Evolutionary conservation across 1,140 invertebrate genomes (phyloP), one percentile per base, ranked within the genome.

Genomic region (Drosophila lacteicornis): DNA sequence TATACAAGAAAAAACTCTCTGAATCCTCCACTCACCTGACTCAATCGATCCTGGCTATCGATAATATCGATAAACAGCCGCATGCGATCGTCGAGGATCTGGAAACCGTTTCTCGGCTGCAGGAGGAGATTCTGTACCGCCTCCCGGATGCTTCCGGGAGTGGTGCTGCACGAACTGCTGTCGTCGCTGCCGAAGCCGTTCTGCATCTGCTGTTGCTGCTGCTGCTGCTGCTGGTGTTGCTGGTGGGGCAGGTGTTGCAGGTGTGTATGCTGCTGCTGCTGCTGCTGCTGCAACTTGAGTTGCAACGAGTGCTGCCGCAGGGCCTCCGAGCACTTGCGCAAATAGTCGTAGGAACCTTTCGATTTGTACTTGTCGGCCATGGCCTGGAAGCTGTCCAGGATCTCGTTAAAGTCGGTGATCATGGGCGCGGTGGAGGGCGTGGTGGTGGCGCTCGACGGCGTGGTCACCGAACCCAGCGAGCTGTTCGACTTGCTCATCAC

Each of bases 61-160:
- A 97, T 94, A 70, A 97, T 97, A 70, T 97, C 96, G 80, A 96
- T 95, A 91, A 96, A 96, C 13, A 97, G 94, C 12, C 95, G 94
- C 77, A 97, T 94, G 85, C 96, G 96, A 92, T 97, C 96, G 77
- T 96, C 96, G 92, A 95, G 94, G 76, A 96, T 95, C 71, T 95
- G 95, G 91, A 96, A 96, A 3, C 96, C 96, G 84, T 96, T 96
- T 17, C 95, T 92, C 1, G 95, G 95, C 85, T 95, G 94, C 38
- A 94, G 93, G 25, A 96, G 91, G 45, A 96, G 92, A 79, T 96
- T 95, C 56, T 96, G 94, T 25, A 96, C 95, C 0, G 95, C 95
- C 62, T 96, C 95, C 49, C 91, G 93, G 67, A 93, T 94, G 75
- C 91, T 95, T 62, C 92, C 95, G 58, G 93, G 95, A 71, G 92